Evolutionary conservation across 2,888 invertebrate genomes (phyloP).

Genomic region (Dynastes hyllus): DNA sequence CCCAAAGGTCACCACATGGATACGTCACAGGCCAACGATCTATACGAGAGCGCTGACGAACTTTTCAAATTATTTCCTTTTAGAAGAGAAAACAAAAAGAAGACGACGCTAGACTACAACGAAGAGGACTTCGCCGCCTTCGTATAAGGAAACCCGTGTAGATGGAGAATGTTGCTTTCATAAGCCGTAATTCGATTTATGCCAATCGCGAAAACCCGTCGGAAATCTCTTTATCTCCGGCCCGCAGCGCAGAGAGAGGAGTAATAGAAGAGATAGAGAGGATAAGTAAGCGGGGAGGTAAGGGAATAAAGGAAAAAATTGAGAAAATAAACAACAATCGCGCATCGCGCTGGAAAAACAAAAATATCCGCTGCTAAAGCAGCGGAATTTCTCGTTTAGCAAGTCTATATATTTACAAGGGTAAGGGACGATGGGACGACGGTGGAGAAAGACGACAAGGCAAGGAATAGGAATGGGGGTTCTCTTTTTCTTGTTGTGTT

Average conservation of each 20-base stretch:
- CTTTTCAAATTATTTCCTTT: slow-evolving; percentile 33
- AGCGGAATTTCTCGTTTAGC: background rate
- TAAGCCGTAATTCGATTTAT: slow-evolving; percentile 43
- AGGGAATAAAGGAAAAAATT: background rate
- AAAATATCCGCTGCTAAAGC: background rate
- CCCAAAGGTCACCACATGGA: background rate
- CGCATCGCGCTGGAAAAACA: background rate
- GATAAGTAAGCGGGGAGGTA: background rate
- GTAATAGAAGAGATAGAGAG: background rate
- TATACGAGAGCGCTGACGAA: background rate
- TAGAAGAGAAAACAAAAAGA: slow-evolving; percentile 11
- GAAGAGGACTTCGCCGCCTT: background rate
- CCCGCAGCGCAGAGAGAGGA: background rate
- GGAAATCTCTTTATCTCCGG: slow-evolving; percentile 36
- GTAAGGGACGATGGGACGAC: background rate
- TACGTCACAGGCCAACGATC: background rate
- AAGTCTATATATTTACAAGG: background rate
- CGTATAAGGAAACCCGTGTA: no score
- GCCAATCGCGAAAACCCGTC: slow-evolving; percentile 36
- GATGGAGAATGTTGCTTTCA: slow-evolving; percentile 39
- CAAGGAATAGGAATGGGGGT: no score
- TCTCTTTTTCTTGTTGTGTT: no score
- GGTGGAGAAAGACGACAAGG: background rate
- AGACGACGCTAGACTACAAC: background rate
- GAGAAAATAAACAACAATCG: slow-evolving; percentile 14